Evolutionary conservation across 1,140 invertebrate genomes (phyloP).

Genomic region (Thaumatotibia leucotreta): DNA sequence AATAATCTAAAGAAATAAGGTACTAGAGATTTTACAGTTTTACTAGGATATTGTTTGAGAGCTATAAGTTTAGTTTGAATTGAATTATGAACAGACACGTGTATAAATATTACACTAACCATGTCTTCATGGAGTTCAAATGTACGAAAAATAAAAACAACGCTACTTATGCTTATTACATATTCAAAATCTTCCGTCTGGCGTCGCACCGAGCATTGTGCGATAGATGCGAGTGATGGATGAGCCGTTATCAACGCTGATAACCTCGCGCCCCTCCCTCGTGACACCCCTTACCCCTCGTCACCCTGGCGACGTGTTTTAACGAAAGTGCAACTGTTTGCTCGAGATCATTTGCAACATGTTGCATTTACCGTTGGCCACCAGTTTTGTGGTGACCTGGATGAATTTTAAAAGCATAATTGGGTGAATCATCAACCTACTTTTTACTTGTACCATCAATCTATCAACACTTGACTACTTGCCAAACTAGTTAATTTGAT

Average conservation of each 20-base stretch:
- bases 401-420: background rate
- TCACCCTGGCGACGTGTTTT: slow-evolving; percentile 20
- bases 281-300: slow-evolving; percentile 19
- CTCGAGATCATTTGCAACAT: background rate
- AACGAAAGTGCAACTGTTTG: slow-evolving; percentile 20
- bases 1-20: too few relatives aligned
- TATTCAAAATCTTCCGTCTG: slow-evolving; percentile 60
- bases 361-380: slow-evolving; percentile 3
- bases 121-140: too few relatives aligned
- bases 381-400: background rate
- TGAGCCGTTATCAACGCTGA: slow-evolving; percentile 61
- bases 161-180: slow-evolving; percentile 15
- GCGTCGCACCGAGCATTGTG: slow-evolving; percentile 34
- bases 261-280: slow-evolving; percentile 56
- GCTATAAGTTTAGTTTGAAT: too few relatives aligned
- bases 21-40: too few relatives aligned
- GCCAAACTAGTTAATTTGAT: slow-evolving; percentile 1
- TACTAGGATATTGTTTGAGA: too few relatives aligned
- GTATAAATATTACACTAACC: too few relatives aligned
- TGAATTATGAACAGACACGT: too few relatives aligned
- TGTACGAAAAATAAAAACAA: background rate
- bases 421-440: background rate
- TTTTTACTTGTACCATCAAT: background rate
- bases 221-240: slow-evolving; percentile 59
- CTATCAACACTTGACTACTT: background rate